Conservation (phyloP, 2,797 vertebrate species). For the Onychomys leucogaster region DNA sequence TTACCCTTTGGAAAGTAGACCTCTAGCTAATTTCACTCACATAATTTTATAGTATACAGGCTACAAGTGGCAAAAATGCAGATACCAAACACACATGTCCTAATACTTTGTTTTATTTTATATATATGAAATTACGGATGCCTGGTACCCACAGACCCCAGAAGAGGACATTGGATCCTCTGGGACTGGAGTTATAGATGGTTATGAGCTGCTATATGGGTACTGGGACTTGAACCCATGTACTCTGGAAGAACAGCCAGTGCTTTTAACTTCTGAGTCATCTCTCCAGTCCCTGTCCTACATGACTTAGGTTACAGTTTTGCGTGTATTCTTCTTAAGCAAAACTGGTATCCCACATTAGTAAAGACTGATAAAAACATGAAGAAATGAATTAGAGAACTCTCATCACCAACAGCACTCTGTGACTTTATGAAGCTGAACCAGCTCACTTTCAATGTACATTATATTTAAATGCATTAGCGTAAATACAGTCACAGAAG, state of each 20-base stretch:
- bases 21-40: constrained; percentile 68
- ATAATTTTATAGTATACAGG: constrained; percentile 67
- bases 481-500: neutral
- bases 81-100: neutral
- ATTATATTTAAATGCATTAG: neutral
- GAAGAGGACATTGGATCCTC: neutral
- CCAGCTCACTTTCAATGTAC: neutral
- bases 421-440: neutral
- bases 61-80: constrained; percentile 33
- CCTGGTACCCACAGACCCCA: neutral
- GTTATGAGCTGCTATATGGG: neutral
- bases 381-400: neutral
- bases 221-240: neutral
- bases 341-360: neutral
- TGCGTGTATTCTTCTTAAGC: neutral
- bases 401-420: neutral
- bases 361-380: neutral
- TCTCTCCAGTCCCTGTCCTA: neutral
- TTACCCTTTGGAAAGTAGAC: constrained; percentile 48
- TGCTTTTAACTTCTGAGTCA: neutral
- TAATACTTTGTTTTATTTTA: neutral
- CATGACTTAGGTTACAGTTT: neutral
- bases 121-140: neutral
- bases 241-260: neutral
- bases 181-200: neutral